Evolutionary conservation across 2,888 invertebrate genomes (phyloP), one percentile per base, ranked within the genome.

Genomic region (Hylaea fasciaria): DNA sequence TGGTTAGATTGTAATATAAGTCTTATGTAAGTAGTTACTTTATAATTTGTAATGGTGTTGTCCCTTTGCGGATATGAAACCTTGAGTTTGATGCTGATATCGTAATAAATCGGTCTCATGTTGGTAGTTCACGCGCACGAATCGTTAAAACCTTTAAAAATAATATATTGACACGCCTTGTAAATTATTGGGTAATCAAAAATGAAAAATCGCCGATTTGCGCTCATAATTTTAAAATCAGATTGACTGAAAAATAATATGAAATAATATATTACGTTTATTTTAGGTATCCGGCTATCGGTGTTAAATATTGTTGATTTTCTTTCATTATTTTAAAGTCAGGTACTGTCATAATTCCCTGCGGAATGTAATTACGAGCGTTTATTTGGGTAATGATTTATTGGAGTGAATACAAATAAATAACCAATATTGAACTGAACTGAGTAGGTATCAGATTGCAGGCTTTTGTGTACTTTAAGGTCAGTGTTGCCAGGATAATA

Each of bases 101-200:
- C 12, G n/a, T 37, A 37, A 37, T 41, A 50, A 49, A 60, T 54
- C 49, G 17, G 54, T 35, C 10, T 54, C 47, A 22, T 16, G 40
- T 22, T 29, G 58, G 58, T 39, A 44, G 28, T 48, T 53, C 16
- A 17, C 54, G 32, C 39, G 53, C 48, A 35, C 32, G 14, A 22
- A 54, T 29, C 13, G 39, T 17, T 13, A 49, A 59, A 59, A 50
- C 16, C 40, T 47, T 40, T 49, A 40, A 49, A 53, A 40, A 32
- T 39, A 40, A 45, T 40, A 50, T 54, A 59, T 49, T 5, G 49
- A 32, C 40, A 28, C 11, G 45, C 35, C 16, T 29, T n/a, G 49
- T 49, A 45, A 59, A 12, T 48, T 59, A 59, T 54, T 54, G 40
- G 49, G 32, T 41, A 49, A 54, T 59, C 54, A 41, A 40, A 59